These are phyloP conservation scores for Acanthurus lineatus DNA, from an alignment of 2,797 vertebrate genomes.

Conservation along the genomic window DNA sequence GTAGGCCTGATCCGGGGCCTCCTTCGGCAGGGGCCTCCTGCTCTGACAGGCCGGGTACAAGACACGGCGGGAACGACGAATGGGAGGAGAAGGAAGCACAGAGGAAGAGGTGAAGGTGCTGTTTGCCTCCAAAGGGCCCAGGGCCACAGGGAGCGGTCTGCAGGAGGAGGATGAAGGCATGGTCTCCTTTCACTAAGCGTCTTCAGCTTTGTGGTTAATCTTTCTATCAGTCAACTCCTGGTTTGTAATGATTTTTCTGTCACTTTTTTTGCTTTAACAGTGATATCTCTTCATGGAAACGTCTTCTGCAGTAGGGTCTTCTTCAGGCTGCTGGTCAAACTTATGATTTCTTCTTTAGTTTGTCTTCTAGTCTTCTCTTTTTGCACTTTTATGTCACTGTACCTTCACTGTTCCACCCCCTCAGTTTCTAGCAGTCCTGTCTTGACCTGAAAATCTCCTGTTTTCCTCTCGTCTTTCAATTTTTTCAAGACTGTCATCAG, in stretches of 20 bases:
- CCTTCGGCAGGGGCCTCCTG: conserved; percentile 61
- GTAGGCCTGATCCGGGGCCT: conserved; percentile 72
- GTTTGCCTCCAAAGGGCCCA: conserved; percentile 34
- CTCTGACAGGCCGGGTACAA: conserved; percentile 78
- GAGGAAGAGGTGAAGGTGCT: conserved; percentile 13
- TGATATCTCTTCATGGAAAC: background rate
- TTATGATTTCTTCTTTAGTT: too few species aligned
- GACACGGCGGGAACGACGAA: conserved; percentile 68
- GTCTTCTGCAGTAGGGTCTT: background rate
- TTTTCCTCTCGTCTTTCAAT: background rate
- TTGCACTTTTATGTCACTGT: background rate
- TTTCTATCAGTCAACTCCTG: background rate
- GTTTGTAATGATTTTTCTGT: background rate
- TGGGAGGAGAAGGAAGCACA: conserved; percentile 7
- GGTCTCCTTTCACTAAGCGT: background rate
- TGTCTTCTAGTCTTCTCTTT: background rate
- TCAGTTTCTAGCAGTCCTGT: background rate
- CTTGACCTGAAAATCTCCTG: background rate
- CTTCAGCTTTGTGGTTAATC: background rate
- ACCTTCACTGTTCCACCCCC: background rate
- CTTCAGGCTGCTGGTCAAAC: background rate
- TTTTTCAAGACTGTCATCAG: background rate
- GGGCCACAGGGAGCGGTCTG: conserved; percentile 23
- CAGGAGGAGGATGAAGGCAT: conserved; percentile 46
- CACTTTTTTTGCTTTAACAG: background rate